Conservation (phyloP, 2,797 vertebrate genomes). For the Danio choprae region DNA sequence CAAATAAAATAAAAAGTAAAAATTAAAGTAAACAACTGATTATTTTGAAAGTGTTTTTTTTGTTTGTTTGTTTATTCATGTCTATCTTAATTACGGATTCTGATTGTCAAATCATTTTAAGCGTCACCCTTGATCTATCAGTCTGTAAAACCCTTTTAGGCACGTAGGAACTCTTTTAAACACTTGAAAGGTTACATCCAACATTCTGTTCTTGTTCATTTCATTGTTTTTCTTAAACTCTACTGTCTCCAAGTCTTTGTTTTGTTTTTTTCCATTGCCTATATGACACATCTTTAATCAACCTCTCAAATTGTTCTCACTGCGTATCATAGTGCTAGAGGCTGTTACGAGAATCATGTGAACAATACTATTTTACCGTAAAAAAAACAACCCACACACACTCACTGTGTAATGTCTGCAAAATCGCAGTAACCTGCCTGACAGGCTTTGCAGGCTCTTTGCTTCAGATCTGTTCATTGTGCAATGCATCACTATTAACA, state of each 20-base stretch:
- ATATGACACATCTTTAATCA: slow-evolving; percentile 15
- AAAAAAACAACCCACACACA: slow-evolving; percentile 26
- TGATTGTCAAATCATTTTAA: neutral
- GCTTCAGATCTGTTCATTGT: slow-evolving; percentile 35
- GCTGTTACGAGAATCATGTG: slow-evolving; percentile 16
- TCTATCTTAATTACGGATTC: neutral
- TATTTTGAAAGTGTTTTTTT: neutral
- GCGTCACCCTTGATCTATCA: neutral
- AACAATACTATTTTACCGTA: slow-evolving; percentile 14
- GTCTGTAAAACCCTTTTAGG: neutral
- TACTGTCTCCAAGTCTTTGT: slow-evolving; percentile 30
- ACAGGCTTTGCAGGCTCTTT: slow-evolving; percentile 56
- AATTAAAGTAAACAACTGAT: neutral
- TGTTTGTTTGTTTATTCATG: neutral
- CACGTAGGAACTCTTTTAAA: neutral
- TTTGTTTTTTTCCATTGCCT: slow-evolving; percentile 17
- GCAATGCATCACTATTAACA: slow-evolving; percentile 48
- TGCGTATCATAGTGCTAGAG: slow-evolving; percentile 1
- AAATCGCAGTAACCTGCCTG: slow-evolving; percentile 46
- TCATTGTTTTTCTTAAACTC: slow-evolving; percentile 24
- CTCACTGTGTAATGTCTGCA: slow-evolving; percentile 30
- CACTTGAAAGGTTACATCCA: neutral
- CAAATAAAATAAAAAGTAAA: no score
- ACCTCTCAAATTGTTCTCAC: neutral
- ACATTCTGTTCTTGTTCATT: slow-evolving; percentile 12